These are phyloP conservation scores for Drosophila leonis DNA, from an alignment of 2,888 invertebrate species.

Conservation along the genomic window DNA sequence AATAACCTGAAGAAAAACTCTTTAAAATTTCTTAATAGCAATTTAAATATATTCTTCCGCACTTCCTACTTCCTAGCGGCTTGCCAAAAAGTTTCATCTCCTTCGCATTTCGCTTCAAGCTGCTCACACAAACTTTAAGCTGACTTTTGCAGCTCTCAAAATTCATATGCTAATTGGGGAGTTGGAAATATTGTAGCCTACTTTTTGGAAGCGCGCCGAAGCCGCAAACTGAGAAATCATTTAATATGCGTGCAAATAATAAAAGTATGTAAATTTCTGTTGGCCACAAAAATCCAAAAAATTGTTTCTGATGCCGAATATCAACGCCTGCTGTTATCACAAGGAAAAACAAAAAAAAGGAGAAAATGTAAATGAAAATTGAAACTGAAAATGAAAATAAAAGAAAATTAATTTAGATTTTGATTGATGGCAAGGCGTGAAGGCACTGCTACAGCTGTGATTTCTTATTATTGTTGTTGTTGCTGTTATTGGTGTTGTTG, in stretches of 20 bases:
- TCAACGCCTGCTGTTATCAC: conserved; percentile 40
- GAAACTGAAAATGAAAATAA: conserved; percentile 34
- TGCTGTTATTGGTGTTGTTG: too few relatives aligned
- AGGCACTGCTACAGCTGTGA: conserved; percentile 50
- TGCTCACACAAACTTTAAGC: neutral
- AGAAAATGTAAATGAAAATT: conserved; percentile 10
- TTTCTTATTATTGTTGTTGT: too few relatives aligned
- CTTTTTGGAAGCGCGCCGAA: conserved; percentile 12
- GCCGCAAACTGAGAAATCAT: conserved; percentile 11
- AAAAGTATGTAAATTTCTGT: conserved; percentile 53
- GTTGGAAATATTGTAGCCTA: conserved; percentile 22
- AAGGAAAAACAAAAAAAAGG: neutral
- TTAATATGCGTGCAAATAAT: conserved; percentile 47
- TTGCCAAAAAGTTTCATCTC: neutral
- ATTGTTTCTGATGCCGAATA: conserved; percentile 33
- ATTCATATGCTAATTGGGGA: conserved; percentile 8
- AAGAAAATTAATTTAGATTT: conserved; percentile 75
- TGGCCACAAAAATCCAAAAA: conserved; percentile 9
- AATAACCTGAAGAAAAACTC: too few relatives aligned
- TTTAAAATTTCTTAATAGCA: neutral
- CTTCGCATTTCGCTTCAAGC: neutral
- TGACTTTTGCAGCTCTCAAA: neutral
- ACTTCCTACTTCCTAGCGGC: neutral
- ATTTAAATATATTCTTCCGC: neutral
- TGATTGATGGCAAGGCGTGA: conserved; percentile 64